Base-by-base conservation (phyloP, 2,797 vertebrate genomes). In the Sebastes oblongus region DNA sequence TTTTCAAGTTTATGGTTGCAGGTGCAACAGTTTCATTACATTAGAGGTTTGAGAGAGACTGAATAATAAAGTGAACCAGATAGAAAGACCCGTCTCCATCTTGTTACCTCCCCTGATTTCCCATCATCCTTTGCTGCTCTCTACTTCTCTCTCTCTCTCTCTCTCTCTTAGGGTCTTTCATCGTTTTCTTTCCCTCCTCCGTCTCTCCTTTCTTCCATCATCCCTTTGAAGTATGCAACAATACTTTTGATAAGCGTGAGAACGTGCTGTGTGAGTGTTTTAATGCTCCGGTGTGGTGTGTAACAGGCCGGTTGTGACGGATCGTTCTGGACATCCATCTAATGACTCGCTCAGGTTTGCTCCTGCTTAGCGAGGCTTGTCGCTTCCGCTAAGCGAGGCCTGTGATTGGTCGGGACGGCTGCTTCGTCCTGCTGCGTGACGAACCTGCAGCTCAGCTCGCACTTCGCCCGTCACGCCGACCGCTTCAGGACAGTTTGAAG, bases 311-410 rank as follows among this genome's bases (percentile, higher is more conserved):
- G 72, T 69, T 83, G 86, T 89, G 89, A 93, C 85, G 29, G 86
- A 94, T 90, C 56, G 85, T 54, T 88, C 62, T 64, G 78, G 87
- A 93, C 90, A 82, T 89, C 76, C 74, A 67, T 86, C 86, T 85
- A 85, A 85, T 70, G 80, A 90, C 80, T 83, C 8, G 55, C 68
- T 86, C 72, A 81, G 81, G 72, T 42, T 42, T 42, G 0, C 39
- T 42, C 39, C 39, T 6, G 39, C 39, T 39, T 8, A 71, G 20
- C 7, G 24, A 66, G 60, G 75, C 56, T 67, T n/a, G 56, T 72
- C 54, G 5, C 54, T 56, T 56, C 54, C 11, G 54, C 54, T 39
- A 8, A 73, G 20, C 4, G n/a, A 64, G 60, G 75, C 56, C 70
- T n/a, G 56, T 75, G 86, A 91, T 81, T 83, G 86, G 86, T 72